These are phyloP conservation scores for Melanerpes formicivorus DNA, from an alignment of 2,113 vertebrate species.

Conservation along the genomic window DNA sequence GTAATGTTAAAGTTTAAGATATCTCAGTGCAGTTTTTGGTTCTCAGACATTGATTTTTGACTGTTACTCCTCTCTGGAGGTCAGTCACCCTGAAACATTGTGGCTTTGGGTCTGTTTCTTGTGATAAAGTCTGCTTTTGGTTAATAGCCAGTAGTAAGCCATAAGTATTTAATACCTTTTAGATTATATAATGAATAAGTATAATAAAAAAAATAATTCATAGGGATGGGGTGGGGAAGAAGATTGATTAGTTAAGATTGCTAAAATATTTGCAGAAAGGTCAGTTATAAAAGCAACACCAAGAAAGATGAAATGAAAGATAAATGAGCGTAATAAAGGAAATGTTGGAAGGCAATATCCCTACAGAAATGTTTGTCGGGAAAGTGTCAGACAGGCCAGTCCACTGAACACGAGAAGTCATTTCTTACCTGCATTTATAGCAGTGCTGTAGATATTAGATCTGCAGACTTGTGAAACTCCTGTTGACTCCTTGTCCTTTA, in stretches of 20 bases:
- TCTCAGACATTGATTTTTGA: neutral
- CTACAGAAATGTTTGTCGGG: neutral
- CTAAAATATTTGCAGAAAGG: neutral
- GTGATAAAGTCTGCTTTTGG: neutral
- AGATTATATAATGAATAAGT: neutral
- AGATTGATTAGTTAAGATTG: neutral
- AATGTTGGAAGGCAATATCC: neutral
- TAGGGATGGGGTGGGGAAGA: neutral
- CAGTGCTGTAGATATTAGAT: fast-evolving
- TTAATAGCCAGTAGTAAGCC: neutral
- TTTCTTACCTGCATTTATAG: neutral
- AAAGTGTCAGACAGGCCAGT: neutral
- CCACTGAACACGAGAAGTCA: neutral
- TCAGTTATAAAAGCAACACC: neutral
- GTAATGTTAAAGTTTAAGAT: neutral
- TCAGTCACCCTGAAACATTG: neutral
- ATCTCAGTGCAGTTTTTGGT: neutral
- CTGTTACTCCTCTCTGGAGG: neutral
- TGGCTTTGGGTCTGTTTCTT: neutral
- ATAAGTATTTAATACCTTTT: neutral
- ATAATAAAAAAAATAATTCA: neutral
- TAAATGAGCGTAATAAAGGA: neutral
- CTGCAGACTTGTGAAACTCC: neutral
- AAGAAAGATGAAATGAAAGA: neutral
- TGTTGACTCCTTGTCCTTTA: neutral